These are phyloP conservation scores for Ophion ellenae DNA, from an alignment of 2,888 invertebrate genomes.

Conservation along the genomic window DNA sequence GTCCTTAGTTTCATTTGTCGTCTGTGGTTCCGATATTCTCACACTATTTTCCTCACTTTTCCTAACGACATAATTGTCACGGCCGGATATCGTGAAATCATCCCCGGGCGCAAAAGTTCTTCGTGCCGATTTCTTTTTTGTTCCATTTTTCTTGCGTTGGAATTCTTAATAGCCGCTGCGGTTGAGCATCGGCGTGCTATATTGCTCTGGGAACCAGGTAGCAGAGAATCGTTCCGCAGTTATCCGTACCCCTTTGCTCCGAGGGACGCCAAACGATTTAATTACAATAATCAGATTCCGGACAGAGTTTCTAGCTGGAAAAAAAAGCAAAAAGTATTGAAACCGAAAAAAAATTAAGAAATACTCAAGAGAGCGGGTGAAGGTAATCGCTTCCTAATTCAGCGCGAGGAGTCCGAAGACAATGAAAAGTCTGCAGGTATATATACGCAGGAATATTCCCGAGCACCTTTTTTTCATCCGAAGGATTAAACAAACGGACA, in stretches of 20 bases:
- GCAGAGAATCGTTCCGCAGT: constrained; percentile 68
- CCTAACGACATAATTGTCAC: constrained; percentile 54
- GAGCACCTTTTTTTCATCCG: constrained; percentile 15
- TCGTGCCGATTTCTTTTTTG: constrained; percentile 8
- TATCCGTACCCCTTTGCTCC: constrained; percentile 55
- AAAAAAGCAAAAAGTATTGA: constrained; percentile 47
- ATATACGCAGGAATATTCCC: constrained; percentile 2
- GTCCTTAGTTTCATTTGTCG: not conserved
- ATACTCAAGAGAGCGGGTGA: constrained; percentile 29
- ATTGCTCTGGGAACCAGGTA: constrained; percentile 74
- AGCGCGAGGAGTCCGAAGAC: constrained; percentile 62
- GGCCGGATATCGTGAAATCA: constrained; percentile 40
- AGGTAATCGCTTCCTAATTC: constrained; percentile 78
- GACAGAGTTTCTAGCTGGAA: constrained; percentile 71
- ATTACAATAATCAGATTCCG: constrained; percentile 82
- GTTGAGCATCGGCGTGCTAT: constrained; percentile 55
- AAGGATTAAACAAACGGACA: constrained; percentile 26
- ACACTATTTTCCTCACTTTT: constrained; percentile 7
- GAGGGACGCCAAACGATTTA: constrained; percentile 76
- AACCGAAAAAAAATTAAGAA: constrained; percentile 20
- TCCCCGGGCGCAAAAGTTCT: constrained; percentile 32
- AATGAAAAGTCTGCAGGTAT: constrained; percentile 43
- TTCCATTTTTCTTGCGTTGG: constrained; percentile 51
- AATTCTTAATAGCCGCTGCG: constrained; percentile 60
- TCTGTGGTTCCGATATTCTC: not conserved